A percentile compares a stretch with the other conserved stretches of the same genome.
Evolutionary conservation across 2,113 vertebrate species (phyloP).

Genomic region (Tapirus terrestris): DNA sequence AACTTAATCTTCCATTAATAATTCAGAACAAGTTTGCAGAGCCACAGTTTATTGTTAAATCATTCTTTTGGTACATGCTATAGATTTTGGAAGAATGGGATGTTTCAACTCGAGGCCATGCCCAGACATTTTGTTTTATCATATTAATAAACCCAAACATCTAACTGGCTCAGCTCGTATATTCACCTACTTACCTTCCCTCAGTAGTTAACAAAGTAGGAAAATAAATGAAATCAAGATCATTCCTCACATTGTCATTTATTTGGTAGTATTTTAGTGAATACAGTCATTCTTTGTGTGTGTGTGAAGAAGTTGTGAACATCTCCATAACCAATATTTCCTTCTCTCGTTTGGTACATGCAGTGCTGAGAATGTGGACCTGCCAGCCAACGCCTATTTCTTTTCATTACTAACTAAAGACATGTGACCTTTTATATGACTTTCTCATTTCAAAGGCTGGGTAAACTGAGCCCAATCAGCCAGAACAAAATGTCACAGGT

Average conservation of each 20-base stretch:
- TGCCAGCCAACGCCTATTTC: not conserved
- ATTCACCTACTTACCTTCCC: not conserved
- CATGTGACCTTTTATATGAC: not conserved
- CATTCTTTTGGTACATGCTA: not conserved
- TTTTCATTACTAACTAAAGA: constrained; percentile 33
- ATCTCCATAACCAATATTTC: not conserved
- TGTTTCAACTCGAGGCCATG: not conserved
- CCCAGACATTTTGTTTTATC: not conserved
- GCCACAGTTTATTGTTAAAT: not conserved
- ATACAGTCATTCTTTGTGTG: not conserved
- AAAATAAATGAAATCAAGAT: constrained; percentile 34
- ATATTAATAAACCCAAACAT: not conserved
- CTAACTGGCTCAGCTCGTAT: not conserved
- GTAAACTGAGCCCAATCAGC: constrained; percentile 4
- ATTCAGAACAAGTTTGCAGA: not conserved
- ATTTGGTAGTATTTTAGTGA: not conserved
- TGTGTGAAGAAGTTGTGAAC: not conserved
- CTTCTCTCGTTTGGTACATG: not conserved
- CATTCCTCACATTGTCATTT: not conserved
- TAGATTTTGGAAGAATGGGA: not conserved
- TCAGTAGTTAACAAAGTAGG: not conserved
- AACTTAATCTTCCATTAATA: not conserved
- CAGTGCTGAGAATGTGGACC: not conserved
- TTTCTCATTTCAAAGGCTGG: not conserved
- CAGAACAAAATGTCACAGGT: not conserved